Percentiles rank a stretch among this genome's conserved stretches.
phyloP scores from a whole-genome alignment of 2,113 vertebrate genomes.

The Sminthopsis crassicaudata region DNA sequence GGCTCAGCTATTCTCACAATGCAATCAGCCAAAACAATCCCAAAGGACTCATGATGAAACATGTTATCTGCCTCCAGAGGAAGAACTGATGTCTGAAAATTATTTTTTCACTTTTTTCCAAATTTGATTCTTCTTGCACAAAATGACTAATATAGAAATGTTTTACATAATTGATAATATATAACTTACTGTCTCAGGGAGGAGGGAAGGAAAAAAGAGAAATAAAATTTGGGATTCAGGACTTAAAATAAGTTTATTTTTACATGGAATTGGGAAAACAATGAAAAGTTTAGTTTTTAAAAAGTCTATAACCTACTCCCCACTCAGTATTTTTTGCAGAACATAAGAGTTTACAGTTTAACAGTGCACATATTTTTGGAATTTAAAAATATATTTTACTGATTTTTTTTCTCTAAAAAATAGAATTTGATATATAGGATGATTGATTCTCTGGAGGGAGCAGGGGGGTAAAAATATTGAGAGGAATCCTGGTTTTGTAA shows the following conservation, averaged over 20 bases:
- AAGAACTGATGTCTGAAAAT: neutral
- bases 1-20: neutral
- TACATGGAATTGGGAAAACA: neutral
- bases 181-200: neutral
- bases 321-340: too few relatives aligned
- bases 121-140: neutral
- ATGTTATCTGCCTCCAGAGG: neutral
- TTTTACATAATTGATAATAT: neutral
- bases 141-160: neutral
- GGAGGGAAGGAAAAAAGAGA: neutral
- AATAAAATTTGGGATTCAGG: neutral
- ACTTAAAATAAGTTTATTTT: neutral
- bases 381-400: neutral
- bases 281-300: too few relatives aligned
- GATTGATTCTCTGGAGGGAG: neutral
- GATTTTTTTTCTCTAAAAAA: neutral
- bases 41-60: neutral
- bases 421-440: neutral
- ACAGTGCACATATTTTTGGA: neutral
- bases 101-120: neutral
- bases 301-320: neutral
- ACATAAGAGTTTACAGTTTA: neutral
- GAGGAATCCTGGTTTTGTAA: neutral
- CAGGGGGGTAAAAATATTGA: neutral
- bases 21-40: too few relatives aligned